Base-by-base conservation (phyloP, 2,113 vertebrate genomes). In the Tympanuchus pallidicinctus region DNA sequence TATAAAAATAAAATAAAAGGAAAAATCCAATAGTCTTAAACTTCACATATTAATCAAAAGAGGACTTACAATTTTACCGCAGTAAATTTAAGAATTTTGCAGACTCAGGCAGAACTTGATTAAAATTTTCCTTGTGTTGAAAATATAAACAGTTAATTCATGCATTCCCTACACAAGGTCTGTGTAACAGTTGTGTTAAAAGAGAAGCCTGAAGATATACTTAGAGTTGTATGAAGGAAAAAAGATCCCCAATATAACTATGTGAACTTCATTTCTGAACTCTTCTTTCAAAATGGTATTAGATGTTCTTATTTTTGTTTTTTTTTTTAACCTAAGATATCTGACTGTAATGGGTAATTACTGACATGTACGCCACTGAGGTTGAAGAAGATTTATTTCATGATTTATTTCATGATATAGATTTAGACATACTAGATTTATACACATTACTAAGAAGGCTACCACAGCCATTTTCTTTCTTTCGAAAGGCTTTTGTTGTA, bases 21-120 rank as follows among this genome's bases (percentile, higher is more conserved):
- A 30, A 69, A 70, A 17, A 6, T 6, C 2, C 17, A 59, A 18
- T 5, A 38, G 10, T 54, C 25, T 73, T 13, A 82, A 38, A 89
- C 76, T 56, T 79, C 43, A 43, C 48, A 78, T 27, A 57, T 76
- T 57, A 87, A 89, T 76, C 25, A 85, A 89, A 76, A 3, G 10
- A 52, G 0, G 0, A 6, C 0, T 0, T 38, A 38, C 16, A 48
- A 2, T 17, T 87, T 89, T 82, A 2, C 22, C 5, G 38, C 2
- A 19, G 8, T 45, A 86, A 84, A 89, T 67, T 28, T 40, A 81
- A 64, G 11, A 64, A 45, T 12, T 36, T 50, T 65, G n/a, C 13
- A 59, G 11, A 36, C 30, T 87, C 1, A 2, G 40, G 32, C 25
- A 82, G 89, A 72, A 18, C 1, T 40, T 19, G 4, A 52, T 78